Evolutionary conservation across 2,888 invertebrate genomes (phyloP), one percentile per base, ranked within the genome.

Genomic region (Rambutsinella grinnellia): DNA sequence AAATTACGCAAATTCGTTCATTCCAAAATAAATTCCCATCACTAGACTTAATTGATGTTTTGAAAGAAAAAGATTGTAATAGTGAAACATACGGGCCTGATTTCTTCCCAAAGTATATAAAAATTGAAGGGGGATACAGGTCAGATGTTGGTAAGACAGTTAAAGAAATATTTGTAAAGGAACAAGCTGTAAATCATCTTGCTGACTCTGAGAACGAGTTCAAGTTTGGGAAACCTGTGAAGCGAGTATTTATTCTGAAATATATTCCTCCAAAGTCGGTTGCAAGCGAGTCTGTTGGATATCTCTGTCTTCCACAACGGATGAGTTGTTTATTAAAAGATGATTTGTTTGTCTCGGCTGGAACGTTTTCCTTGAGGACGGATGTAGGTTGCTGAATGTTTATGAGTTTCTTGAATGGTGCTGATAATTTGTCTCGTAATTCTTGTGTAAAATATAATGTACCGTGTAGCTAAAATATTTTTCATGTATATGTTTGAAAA

Each of bases 331-430:
- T 92, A 79, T 86, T 94, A 15, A 90, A 90, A 74, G 89, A 90
- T 49, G 91, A 92, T 61, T 90, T 92, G 79, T 90, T 93, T 85
- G 88, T 93, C 79, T 86, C 94, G 57, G 92, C 92, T 68, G 94
- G 93, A 3, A 93, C 93, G n/a, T 94, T 94, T 85, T 91, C 93
- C 13, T 56, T 76, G 0, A 66, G 75, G 58, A 81, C 82, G 5
- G 81, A 83, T 61, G 49, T 78, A 17, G 65, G 51, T 19, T 75
- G n/a, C 36, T 36, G 36, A 36, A 36, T 36, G 5, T 36, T 36
- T n/a, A n/a, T n/a, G n/a, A n/a, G n/a, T n/a, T n/a, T n/a, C n/a
- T n/a, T n/a, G n/a, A n/a, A n/a, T n/a, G n/a, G n/a, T n/a, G n/a
- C n/a, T n/a, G n/a, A n/a, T n/a, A n/a, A n/a, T n/a, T n/a, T n/a